These are phyloP conservation scores for Prionailurus viverrinus DNA, from an alignment of 2,113 vertebrate species.

Conservation along the genomic window DNA sequence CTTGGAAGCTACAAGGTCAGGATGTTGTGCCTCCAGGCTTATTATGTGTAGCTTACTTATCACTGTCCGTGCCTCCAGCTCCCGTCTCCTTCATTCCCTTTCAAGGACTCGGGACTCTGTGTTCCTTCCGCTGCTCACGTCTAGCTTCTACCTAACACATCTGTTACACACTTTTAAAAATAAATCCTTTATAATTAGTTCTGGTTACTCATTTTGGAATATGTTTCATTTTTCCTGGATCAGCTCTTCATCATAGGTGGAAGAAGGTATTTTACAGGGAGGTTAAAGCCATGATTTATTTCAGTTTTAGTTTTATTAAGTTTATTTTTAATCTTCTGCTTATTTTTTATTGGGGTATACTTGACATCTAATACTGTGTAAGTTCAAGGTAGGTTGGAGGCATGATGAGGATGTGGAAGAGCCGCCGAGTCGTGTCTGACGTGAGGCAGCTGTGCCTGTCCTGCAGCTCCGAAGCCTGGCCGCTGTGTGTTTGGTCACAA, in stretches of 20 bases:
- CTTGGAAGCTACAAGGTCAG: neutral
- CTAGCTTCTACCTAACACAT: neutral
- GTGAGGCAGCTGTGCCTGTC: neutral
- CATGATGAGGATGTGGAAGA: neutral
- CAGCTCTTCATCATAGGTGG: neutral
- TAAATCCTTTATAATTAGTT: neutral
- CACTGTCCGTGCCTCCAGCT: neutral
- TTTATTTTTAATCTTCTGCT: neutral
- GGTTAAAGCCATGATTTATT: neutral
- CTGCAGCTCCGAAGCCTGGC: neutral
- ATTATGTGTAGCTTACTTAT: neutral
- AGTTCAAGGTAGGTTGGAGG: neutral
- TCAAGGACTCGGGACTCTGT: neutral
- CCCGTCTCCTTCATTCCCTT: neutral
- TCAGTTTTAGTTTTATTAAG: neutral
- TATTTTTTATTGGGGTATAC: neutral
- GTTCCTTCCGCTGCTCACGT: neutral
- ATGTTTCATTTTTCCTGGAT: neutral
- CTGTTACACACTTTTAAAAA: neutral
- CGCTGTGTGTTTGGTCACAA: neutral
- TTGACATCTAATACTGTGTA: neutral
- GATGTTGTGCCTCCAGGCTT: neutral
- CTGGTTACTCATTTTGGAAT: neutral
- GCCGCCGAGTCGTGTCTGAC: accelerated
- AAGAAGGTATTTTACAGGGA: neutral